Evolutionary conservation across 1,140 invertebrate genomes (phyloP).

Genomic region (Meloidogyne exigua): DNA sequence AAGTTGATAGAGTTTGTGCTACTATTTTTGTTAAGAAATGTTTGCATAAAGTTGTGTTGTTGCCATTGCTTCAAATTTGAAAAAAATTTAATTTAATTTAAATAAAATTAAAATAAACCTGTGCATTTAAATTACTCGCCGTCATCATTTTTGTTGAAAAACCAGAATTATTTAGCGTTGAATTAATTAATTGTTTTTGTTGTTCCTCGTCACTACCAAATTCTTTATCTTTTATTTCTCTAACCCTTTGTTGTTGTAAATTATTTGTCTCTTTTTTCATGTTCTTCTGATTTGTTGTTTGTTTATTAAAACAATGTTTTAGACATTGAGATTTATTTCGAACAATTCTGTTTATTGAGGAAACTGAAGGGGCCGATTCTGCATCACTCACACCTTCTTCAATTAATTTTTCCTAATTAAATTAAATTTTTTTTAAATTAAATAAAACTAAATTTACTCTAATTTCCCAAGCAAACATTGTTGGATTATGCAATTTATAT

Average conservation of each 20-base stretch:
- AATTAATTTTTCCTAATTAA: slow-evolving; percentile 77
- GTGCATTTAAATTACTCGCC: too few relatives aligned
- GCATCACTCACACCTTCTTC: slow-evolving; percentile 94
- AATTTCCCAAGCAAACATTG: slow-evolving; percentile 79
- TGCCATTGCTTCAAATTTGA: neutral
- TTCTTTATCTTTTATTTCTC: neutral
- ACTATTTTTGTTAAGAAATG: neutral
- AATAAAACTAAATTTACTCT: slow-evolving; percentile 65
- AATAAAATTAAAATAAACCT: too few relatives aligned
- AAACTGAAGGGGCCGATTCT: slow-evolving; percentile 97
- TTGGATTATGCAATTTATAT: slow-evolving; percentile 97
- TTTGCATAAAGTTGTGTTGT: slow-evolving; percentile 1
- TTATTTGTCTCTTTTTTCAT: neutral
- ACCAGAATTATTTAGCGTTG: neutral
- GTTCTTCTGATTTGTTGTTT: neutral
- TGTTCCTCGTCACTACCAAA: neutral
- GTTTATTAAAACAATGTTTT: slow-evolving; percentile 7
- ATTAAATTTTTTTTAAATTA: neutral
- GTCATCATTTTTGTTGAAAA: too few relatives aligned
- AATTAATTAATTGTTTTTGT: neutral
- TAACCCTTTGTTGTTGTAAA: neutral
- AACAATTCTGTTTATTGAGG: slow-evolving; percentile 85
- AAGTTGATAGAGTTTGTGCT: neutral
- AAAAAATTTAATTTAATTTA: too few relatives aligned
- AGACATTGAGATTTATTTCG: slow-evolving; percentile 43